Conservation (phyloP, 2,888 invertebrate species). For the Xanthostigma xanthostigma region DNA sequence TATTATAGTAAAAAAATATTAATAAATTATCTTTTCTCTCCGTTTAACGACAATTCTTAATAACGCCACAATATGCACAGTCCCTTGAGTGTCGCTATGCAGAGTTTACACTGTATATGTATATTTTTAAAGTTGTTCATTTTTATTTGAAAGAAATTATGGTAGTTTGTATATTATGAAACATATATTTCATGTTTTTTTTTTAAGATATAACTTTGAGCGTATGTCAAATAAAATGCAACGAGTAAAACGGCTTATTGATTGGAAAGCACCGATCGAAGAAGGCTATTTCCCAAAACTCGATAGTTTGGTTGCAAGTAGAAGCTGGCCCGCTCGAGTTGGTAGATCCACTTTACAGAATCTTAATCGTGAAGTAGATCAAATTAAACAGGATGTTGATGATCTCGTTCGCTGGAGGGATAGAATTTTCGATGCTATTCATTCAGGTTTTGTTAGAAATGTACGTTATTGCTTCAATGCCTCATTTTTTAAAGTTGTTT, state of each 20-base stretch:
- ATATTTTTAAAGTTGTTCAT: too few relatives aligned
- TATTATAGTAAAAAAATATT: too few relatives aligned
- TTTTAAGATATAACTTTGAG: constrained; percentile 55
- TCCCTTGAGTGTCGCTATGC: too few relatives aligned
- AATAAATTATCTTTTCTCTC: too few relatives aligned
- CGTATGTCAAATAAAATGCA: constrained; percentile 55
- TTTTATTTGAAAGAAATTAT: too few relatives aligned
- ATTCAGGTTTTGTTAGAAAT: constrained; percentile 40
- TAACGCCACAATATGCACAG: too few relatives aligned
- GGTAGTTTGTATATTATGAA: too few relatives aligned
- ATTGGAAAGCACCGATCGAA: constrained; percentile 50
- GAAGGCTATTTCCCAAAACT: constrained; percentile 78
- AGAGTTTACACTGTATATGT: too few relatives aligned
- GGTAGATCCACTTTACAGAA: constrained; percentile 38
- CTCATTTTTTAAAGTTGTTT: neutral
- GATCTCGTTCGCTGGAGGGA: constrained; percentile 63
- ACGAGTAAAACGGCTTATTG: constrained; percentile 44
- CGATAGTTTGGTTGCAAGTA: constrained; percentile 59
- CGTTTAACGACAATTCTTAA: too few relatives aligned
- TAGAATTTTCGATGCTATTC: constrained; percentile 54
- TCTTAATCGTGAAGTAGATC: constrained; percentile 50
- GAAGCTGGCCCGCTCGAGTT: constrained; percentile 60
- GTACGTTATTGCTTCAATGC: constrained; percentile 27
- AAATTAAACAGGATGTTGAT: constrained; percentile 48
- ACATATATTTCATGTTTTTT: neutral